Evolutionary conservation across 2,888 invertebrate genomes (phyloP).

Genomic region (Macaria notata): DNA sequence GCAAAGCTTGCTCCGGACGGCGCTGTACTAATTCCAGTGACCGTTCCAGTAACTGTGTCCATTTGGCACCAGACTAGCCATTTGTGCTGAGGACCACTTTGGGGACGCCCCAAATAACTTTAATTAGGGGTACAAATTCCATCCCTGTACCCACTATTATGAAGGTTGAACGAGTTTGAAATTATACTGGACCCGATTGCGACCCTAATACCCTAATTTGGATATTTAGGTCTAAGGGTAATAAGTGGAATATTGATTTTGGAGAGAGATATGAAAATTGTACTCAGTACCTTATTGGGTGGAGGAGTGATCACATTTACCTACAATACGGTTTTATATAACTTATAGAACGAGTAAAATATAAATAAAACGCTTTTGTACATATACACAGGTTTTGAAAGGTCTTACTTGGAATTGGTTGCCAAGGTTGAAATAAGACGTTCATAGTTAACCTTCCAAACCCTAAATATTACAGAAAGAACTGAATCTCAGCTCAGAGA

Average conservation of each 20-base stretch:
- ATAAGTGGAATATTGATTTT: neutral
- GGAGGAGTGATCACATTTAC: too few relatives aligned
- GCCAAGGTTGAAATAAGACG: too few relatives aligned
- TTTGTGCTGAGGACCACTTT: conserved; percentile 46
- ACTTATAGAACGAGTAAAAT: too few relatives aligned
- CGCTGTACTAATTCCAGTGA: conserved; percentile 37
- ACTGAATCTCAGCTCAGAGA: too few relatives aligned
- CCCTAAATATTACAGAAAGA: too few relatives aligned
- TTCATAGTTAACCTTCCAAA: too few relatives aligned
- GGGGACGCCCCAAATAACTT: conserved; percentile 49
- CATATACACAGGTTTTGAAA: too few relatives aligned
- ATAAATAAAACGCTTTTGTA: too few relatives aligned
- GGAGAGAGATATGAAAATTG: too few relatives aligned
- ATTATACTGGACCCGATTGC: conserved; percentile 21
- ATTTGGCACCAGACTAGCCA: conserved; percentile 46
- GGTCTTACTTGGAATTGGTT: too few relatives aligned
- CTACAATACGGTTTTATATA: too few relatives aligned
- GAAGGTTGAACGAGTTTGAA: conserved; percentile 22
- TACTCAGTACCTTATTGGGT: too few relatives aligned
- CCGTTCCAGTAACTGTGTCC: conserved; percentile 43
- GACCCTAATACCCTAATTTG: conserved; percentile 26
- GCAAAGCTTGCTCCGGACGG: conserved; percentile 33
- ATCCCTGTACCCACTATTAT: conserved; percentile 44
- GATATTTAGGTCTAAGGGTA: conserved; percentile 3
- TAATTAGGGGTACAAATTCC: conserved; percentile 53